phyloP scores from a whole-genome alignment of 2,113 vertebrate genomes.

The Rhegmatorhina hoffmannsi region DNA sequence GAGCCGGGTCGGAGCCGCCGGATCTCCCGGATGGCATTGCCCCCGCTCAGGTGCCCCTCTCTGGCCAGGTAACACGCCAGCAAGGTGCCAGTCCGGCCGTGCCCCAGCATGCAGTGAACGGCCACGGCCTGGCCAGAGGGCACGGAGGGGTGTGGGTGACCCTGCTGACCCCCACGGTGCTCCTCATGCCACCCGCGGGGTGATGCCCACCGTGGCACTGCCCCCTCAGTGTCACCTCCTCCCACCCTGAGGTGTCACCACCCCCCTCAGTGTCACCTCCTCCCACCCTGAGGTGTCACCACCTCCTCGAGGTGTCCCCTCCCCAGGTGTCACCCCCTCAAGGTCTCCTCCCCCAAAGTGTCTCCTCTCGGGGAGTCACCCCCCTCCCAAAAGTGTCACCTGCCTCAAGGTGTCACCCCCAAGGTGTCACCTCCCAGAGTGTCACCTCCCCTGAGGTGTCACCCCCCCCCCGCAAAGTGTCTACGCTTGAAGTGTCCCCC shows the following conservation, averaged over 20 bases:
- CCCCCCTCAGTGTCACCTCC: too few relatives aligned
- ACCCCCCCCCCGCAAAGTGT: too few relatives aligned
- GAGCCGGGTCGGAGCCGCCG: conserved; percentile 84
- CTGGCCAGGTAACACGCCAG: conserved; percentile 93
- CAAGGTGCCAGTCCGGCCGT: conserved; percentile 92
- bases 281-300: too few relatives aligned
- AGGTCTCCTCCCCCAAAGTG: background rate
- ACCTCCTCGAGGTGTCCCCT: background rate
- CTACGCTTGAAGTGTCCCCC: background rate
- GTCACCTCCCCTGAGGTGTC: too few relatives aligned
- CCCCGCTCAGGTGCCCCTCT: conserved; percentile 68
- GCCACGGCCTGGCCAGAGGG: conserved; percentile 74
- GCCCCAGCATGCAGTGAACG: conserved; percentile 90
- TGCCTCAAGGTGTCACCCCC: too few relatives aligned
- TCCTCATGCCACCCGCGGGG: fast-evolving
- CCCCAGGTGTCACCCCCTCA: background rate
- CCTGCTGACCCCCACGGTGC: background rate
- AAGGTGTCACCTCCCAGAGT: background rate
- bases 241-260: background rate
- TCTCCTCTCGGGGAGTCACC: background rate
- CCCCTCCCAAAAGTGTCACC: too few relatives aligned
- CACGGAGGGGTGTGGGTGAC: fast-evolving
- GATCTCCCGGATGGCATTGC: conserved; percentile 86
- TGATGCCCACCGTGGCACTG: fast-evolving
- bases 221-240: background rate